Percentiles rank a stretch among this genome's conserved stretches.
Evolutionary conservation across 2,797 vertebrate species (phyloP).

Genomic region (Alectoris magna): DNA sequence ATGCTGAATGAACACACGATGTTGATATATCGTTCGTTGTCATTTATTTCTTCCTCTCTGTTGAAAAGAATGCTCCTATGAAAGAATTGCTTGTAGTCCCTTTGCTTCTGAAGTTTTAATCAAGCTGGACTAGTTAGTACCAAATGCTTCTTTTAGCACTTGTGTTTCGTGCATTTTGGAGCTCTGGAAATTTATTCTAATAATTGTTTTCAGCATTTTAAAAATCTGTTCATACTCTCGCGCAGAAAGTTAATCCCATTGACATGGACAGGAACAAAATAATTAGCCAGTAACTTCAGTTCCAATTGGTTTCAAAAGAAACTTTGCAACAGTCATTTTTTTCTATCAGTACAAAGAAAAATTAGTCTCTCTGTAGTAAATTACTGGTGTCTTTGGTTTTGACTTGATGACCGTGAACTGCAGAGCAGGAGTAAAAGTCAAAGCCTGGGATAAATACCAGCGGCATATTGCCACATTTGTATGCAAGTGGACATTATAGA

Average conservation of each 20-base stretch:
- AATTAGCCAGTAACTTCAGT: not conserved
- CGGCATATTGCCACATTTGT: not conserved
- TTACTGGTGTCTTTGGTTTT: not conserved
- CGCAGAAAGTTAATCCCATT: not conserved
- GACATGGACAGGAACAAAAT: not conserved
- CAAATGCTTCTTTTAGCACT: not conserved
- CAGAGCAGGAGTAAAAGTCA: not conserved
- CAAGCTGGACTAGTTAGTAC: not conserved
- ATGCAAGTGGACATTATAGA: not conserved
- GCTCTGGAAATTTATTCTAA: not conserved
- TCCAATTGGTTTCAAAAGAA: not conserved
- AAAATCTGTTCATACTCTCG: accelerated
- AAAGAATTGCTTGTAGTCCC: conserved; percentile 5
- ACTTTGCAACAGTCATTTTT: not conserved
- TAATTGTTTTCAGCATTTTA: not conserved
- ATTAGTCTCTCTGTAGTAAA: not conserved
- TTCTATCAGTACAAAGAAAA: not conserved
- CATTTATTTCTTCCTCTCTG: conserved; percentile 1
- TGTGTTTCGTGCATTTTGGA: not conserved
- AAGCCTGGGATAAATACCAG: not conserved
- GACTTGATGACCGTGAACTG: not conserved
- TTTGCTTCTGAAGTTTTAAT: conserved; percentile 14
- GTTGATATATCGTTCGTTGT: conserved; percentile 9
- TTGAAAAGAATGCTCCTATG: not conserved
- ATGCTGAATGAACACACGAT: not conserved